phyloP scores from a whole-genome alignment of 2,797 vertebrate species.

The Myotis vivesi region DNA sequence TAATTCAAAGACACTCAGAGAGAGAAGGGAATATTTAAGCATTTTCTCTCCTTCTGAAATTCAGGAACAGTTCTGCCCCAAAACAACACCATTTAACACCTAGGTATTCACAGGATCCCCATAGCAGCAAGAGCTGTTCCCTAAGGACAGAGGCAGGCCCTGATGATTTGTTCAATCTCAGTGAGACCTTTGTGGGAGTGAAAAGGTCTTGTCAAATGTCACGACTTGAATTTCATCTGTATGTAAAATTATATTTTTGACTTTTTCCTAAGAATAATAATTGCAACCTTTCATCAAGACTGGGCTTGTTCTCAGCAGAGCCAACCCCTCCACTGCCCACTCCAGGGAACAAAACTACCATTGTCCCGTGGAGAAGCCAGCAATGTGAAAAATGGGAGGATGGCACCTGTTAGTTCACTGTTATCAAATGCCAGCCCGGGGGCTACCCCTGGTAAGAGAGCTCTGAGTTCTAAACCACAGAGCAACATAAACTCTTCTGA shows the following conservation, averaged over 20 bases:
- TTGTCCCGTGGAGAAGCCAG: neutral
- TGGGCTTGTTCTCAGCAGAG: neutral
- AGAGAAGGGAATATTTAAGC: neutral
- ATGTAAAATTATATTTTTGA: neutral
- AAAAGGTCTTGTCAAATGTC: neutral
- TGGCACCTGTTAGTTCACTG: neutral
- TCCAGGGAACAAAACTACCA: neutral
- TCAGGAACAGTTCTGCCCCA: neutral
- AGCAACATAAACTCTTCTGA: neutral
- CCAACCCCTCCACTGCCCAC: neutral
- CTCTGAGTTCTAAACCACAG: constrained; percentile 38
- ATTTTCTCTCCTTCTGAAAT: neutral
- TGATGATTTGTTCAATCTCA: constrained; percentile 12
- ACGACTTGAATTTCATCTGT: neutral
- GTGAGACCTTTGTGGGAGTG: fast-evolving
- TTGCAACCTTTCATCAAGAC: neutral
- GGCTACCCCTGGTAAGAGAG: neutral
- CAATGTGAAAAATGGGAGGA: neutral
- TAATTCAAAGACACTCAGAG: neutral
- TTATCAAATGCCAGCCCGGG: constrained; percentile 28
- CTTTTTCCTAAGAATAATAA: constrained; percentile 30
- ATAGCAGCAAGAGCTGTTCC: neutral
- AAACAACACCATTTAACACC: neutral
- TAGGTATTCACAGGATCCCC: neutral
- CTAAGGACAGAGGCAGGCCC: neutral